Base-by-base conservation (phyloP, 2,797 vertebrate species). In the Sebastes trivittatus region DNA sequence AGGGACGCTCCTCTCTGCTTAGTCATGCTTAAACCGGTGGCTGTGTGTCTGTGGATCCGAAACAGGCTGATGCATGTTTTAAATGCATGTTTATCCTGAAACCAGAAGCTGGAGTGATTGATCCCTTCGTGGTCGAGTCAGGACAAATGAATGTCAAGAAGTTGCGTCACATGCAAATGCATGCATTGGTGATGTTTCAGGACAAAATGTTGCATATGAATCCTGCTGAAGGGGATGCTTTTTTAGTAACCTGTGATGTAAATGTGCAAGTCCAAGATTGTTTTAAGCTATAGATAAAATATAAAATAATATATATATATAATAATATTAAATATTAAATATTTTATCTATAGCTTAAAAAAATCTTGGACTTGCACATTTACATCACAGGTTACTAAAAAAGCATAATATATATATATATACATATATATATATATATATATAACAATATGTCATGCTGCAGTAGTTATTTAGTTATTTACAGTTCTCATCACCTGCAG, bases 141-240 rank as follows among this genome's bases (percentile, higher is more conserved):
- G 89, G 88, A 60, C 83, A 46, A 79, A 81, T 87, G 69, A 90
- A 91, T 88, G 89, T 88, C 89, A 89, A 89, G 27, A 78, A 38
- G 83, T 78, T 81, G 70, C 64, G 71, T 81, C 75, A 81, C 64
- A 16, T 75, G 68, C 67, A 73, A 25, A 62, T n/a, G 4, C 58
- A 49, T 23, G 59, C 42, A 20, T 6, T 34, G 59, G 5, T 3
- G 8, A 23, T 49, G 1, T 60, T 56, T 30, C 18, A 14, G 3
- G 34, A 52, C 16, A 1, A 16, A 65, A 7, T 27, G 18, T 27
- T 29, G 16, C 22, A 30, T 32, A 60, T 13, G 2, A 11, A 20
- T 46, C 20, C 13, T 69, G 62, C 75, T 66, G 63, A 67, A 78
- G 73, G 46, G 4, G 8, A 46, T 32, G 30, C 6, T 30, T 62